Evolutionary conservation across 2,888 invertebrate genomes (phyloP), one percentile per base, ranked within the genome.

Genomic region (Lasioglossum malachurum): DNA sequence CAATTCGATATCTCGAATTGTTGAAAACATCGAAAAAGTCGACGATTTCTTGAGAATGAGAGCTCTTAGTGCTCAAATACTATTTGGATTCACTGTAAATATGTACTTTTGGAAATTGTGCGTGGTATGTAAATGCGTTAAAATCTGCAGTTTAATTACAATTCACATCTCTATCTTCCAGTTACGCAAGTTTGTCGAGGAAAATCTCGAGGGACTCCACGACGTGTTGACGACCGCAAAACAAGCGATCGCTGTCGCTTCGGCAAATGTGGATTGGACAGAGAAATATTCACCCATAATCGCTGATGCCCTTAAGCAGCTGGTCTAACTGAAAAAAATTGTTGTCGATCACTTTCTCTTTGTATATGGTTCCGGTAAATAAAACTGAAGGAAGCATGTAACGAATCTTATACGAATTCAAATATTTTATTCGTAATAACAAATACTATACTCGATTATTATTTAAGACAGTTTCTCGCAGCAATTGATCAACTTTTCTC

Each of bases 241-340:
- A 78, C 85, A 89, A 78, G 91, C 91, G 31, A 69, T 92, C 14
- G 31, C 64, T 27, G 69, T 82, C 46, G 88, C 92, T 1, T 69
- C 78, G 38, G 81, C 83, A 19, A 92, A 90, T 27, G 69, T 93
- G 19, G 71, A 77, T 10, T 94, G 94, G 94, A 89, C 93, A 19
- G 41, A 85, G 35, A 86, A 73, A 57, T 90, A 90, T 75, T 79
- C 84, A 0, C 67, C 91, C 19, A 69, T 35, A 5, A 92, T 93
- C 19, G 87, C 84, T 8, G 75, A 44, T 10, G 46, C 71, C 57
- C 75, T 60, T 0, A 16, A 16, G 12, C 71, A 46, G 19, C 4
- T 8, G 14, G 38, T 27, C 3, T 53, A 41, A 57, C 4, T 8
- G 53, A 53, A 27, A 27, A 7, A 5, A 46, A 16, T 19, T 4